Conservation (phyloP, 92 coral and sea anemone species). For the Phenganax stokvisi region DNA sequence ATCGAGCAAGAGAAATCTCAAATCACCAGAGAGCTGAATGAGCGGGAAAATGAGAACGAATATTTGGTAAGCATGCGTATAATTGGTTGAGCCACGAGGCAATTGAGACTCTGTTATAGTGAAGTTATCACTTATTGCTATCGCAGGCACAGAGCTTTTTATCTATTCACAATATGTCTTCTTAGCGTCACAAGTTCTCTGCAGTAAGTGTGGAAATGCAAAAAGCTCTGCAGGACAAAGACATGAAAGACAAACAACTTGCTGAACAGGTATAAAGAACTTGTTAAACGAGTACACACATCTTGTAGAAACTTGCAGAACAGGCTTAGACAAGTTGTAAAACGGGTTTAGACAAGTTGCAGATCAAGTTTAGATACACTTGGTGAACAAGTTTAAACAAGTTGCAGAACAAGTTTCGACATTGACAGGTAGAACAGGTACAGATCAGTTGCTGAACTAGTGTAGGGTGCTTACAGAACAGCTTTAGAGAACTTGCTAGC, state of each 20-base stretch:
- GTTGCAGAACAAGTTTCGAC: not conserved
- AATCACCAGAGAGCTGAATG: conserved; percentile 14
- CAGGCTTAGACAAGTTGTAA: not conserved
- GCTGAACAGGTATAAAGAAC: conserved; percentile 3
- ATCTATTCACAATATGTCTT: not conserved
- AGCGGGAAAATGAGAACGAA: conserved; percentile 31
- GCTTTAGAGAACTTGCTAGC: too few species aligned
- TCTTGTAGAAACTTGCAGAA: not conserved
- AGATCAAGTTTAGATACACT: too few species aligned
- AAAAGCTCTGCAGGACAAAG: conserved; percentile 15
- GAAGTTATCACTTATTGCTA: not conserved
- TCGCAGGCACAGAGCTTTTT: not conserved
- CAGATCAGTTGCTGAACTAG: too few species aligned
- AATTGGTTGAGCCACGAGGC: too few species aligned
- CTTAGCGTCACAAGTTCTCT: conserved; percentile 29
- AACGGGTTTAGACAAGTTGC: not conserved
- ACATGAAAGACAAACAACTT: not conserved
- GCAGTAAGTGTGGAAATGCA: conserved; percentile 32
- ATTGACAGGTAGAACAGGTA: too few species aligned
- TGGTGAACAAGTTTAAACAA: not conserved
- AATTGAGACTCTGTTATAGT: not conserved
- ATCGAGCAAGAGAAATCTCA: conserved; percentile 22
- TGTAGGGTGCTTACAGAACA: too few species aligned
- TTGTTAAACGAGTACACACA: not conserved
- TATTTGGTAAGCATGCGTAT: conserved; percentile 7